These are phyloP conservation scores for Helicoverpa zea DNA, from an alignment of 1,140 invertebrate species.

Conservation along the genomic window DNA sequence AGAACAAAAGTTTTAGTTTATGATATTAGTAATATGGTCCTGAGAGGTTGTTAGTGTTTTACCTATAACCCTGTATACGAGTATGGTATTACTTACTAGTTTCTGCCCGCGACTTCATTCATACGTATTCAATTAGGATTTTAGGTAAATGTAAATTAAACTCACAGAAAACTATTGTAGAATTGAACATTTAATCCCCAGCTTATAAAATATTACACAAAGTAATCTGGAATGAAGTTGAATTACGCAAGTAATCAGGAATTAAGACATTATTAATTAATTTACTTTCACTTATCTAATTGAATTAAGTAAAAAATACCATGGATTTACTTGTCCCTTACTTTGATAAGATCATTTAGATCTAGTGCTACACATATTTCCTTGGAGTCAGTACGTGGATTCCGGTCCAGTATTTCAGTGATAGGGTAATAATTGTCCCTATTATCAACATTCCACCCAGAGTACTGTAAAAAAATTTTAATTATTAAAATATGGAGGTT, in stretches of 20 bases:
- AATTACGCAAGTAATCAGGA: slow-evolving; percentile 83
- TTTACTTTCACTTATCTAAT: slow-evolving; percentile 82
- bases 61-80: too few relatives aligned
- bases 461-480: slow-evolving; percentile 87
- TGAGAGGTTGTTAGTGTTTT: too few relatives aligned
- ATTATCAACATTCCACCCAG: slow-evolving; percentile 90
- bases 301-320: slow-evolving; percentile 76
- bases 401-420: slow-evolving; percentile 85
- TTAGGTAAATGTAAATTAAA: slow-evolving; percentile 7
- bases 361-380: slow-evolving; percentile 86
- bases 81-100: too few relatives aligned
- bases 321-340: slow-evolving; percentile 84
- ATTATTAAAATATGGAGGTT: slow-evolving; percentile 35
- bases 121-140: too few relatives aligned
- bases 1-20: too few relatives aligned
- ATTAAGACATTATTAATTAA: slow-evolving; percentile 76
- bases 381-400: slow-evolving; percentile 84
- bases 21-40: too few relatives aligned
- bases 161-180: slow-evolving; percentile 55
- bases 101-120: too few relatives aligned
- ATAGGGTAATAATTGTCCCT: slow-evolving; percentile 89
- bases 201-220: slow-evolving; percentile 83
- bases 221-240: slow-evolving; percentile 84
- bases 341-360: slow-evolving; percentile 86
- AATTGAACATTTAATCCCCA: slow-evolving; percentile 82